phyloP scores from a whole-genome alignment of 2,113 vertebrate species.

The Ochotona princeps region DNA sequence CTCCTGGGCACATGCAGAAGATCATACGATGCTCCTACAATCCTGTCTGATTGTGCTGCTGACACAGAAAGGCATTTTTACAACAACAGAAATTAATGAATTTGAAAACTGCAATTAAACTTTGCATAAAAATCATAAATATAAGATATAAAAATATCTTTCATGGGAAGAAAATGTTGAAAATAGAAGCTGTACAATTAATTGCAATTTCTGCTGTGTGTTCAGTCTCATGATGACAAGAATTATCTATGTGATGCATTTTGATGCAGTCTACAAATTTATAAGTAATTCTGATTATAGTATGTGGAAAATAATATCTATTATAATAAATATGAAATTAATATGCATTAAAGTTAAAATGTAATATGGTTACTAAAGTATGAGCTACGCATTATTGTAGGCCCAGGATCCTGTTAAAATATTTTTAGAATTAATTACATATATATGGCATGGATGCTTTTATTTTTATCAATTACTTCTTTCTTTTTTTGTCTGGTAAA shows the following conservation, averaged over 20 bases:
- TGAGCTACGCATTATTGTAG: background rate
- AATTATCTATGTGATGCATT: background rate
- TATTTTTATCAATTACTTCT: background rate
- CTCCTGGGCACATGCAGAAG: background rate
- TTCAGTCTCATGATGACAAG: background rate
- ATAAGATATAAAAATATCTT: background rate
- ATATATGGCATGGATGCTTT: background rate
- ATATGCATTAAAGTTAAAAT: no score
- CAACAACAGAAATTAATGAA: background rate
- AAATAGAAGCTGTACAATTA: background rate
- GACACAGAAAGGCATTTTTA: background rate
- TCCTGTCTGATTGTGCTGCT: background rate
- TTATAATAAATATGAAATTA: background rate
- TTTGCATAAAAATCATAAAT: background rate
- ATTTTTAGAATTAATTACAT: background rate
- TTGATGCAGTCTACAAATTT: background rate
- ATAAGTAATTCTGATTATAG: background rate
- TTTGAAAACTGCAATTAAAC: background rate
- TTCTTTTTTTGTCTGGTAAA: background rate
- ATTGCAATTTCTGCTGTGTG: background rate
- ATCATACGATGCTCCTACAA: background rate
- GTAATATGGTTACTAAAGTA: background rate
- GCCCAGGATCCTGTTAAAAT: background rate
- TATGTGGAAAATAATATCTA: background rate
- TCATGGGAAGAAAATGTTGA: background rate